phyloP scores from a whole-genome alignment of 2,888 invertebrate genomes.

The Strigamia maritima region DNA sequence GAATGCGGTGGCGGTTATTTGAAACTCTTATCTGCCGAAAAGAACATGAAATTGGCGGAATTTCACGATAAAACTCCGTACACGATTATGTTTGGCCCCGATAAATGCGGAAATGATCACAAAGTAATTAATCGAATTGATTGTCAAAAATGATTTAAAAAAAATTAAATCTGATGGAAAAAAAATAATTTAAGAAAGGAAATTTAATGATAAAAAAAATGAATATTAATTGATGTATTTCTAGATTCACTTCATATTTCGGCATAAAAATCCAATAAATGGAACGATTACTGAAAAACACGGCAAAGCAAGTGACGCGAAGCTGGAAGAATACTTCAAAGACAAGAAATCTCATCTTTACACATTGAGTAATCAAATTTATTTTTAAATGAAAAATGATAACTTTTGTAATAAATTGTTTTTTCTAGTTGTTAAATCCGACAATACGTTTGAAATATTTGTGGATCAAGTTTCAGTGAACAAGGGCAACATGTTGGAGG shows the following conservation, averaged over 20 bases:
- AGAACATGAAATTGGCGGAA: conserved; percentile 64
- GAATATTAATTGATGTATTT: conserved; percentile 44
- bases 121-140: too few species aligned
- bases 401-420: conserved; percentile 37
- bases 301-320: conserved; percentile 81
- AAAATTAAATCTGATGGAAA: too few species aligned
- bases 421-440: conserved; percentile 64
- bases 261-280: conserved; percentile 89
- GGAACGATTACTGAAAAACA: conserved; percentile 91
- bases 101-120: conserved; percentile 95
- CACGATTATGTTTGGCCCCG: conserved; percentile 99
- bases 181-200: not conserved
- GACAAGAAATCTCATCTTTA: conserved; percentile 91
- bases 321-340: conserved; percentile 79
- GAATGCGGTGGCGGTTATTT: conserved; percentile 98
- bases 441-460: conserved; percentile 74
- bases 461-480: conserved; percentile 81
- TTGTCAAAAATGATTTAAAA: conserved; percentile 11
- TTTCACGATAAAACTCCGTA: conserved; percentile 96
- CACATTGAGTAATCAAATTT: conserved; percentile 58
- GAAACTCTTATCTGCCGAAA: conserved; percentile 78
- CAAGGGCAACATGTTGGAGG: conserved; percentile 79
- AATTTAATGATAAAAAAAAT: not conserved
- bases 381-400: not conserved
- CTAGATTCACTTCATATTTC: conserved; percentile 79